Evolutionary conservation across 1,140 invertebrate species (phyloP).

Genomic region (Lutraria rhynchaena): DNA sequence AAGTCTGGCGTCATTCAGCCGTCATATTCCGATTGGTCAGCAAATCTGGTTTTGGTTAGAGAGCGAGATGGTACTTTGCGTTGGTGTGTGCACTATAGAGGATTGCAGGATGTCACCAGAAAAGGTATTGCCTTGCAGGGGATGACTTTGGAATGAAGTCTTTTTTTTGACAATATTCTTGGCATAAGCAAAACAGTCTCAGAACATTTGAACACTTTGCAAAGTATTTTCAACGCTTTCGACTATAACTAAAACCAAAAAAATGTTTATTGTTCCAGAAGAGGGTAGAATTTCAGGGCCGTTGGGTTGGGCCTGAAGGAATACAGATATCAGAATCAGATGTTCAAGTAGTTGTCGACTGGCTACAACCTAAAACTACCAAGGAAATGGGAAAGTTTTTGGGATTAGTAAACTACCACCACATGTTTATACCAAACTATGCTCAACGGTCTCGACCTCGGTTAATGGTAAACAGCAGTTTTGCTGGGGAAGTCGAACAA

Average conservation of each 20-base stretch:
- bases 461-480: not conserved
- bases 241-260: constrained; percentile 3
- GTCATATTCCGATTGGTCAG: not conserved
- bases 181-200: not conserved
- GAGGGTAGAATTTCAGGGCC: constrained; percentile 3
- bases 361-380: not conserved
- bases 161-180: not conserved
- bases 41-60: not conserved
- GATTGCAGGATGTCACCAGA: not conserved
- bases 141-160: not conserved
- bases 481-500: not conserved
- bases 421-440: not conserved
- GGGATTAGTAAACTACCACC: too few species aligned
- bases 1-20: not conserved
- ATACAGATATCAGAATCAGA: not conserved
- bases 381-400: not conserved
- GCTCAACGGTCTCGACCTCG: not conserved
- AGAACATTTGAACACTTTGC: not conserved
- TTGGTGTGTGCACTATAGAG: not conserved
- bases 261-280: constrained; percentile 8
- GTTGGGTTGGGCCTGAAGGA: not conserved
- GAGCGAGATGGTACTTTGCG: not conserved
- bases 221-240: not conserved
- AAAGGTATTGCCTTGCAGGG: not conserved
- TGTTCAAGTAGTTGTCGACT: not conserved